Percentiles rank a stretch among this genome's conserved stretches.
These are phyloP conservation scores for Neodiprion virginianus DNA, from an alignment of 1,140 invertebrate genomes.

Conservation along the genomic window DNA sequence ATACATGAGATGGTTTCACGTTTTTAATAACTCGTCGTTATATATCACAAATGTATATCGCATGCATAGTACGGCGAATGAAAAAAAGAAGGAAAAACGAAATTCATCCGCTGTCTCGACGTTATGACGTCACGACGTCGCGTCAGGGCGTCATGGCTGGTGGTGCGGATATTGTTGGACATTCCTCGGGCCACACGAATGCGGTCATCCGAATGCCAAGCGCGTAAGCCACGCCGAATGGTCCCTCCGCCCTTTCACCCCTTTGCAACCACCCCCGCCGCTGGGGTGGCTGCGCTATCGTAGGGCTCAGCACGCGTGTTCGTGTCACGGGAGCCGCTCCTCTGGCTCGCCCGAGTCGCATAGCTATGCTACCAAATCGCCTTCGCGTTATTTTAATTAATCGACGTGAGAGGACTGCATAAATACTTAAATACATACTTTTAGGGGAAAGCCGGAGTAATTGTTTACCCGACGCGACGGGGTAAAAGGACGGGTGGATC, in stretches of 20 bases:
- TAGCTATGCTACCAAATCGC: constrained; percentile 55
- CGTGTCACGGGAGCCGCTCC: constrained; percentile 2
- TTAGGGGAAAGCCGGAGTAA: too few relatives aligned
- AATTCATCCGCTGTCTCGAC: constrained; percentile 50
- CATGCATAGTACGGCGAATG: not conserved
- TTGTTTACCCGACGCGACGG: too few relatives aligned
- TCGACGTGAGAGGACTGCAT: constrained; percentile 36
- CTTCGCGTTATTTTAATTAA: constrained; percentile 57
- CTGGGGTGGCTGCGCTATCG: constrained; percentile 18
- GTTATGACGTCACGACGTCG: constrained; percentile 43
- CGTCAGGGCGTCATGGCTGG: constrained; percentile 47
- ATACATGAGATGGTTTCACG: too few relatives aligned
- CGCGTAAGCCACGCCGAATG: constrained; percentile 60
- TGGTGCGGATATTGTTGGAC: constrained; percentile 59
- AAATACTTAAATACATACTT: too few relatives aligned
- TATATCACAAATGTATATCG: too few relatives aligned
- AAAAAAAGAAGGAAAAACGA: constrained; percentile 44
- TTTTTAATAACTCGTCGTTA: too few relatives aligned
- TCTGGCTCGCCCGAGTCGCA: constrained; percentile 26
- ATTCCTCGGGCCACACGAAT: constrained; percentile 58
- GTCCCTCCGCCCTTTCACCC: constrained; percentile 48
- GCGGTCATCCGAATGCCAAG: constrained; percentile 59
- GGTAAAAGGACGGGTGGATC: too few relatives aligned
- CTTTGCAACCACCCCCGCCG: constrained; percentile 38
- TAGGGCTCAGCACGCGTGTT: not conserved